A percentile compares a stretch with the other conserved stretches of the same genome.
phyloP scores from a whole-genome alignment of 1,140 invertebrate species.

The Ostrea edulis region DNA sequence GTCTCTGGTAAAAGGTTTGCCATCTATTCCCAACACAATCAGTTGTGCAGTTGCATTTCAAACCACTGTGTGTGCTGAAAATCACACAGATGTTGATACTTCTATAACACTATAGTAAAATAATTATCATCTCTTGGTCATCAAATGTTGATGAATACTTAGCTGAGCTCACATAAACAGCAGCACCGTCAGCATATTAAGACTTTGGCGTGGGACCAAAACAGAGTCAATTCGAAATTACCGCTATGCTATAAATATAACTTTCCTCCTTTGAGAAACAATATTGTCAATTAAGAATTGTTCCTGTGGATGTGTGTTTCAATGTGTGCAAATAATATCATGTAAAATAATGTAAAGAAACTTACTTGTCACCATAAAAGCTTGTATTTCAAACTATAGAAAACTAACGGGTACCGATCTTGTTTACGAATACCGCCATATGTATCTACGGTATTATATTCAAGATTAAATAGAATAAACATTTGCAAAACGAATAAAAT shows the following conservation, averaged over 20 bases:
- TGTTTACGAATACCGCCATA: constrained; percentile 34
- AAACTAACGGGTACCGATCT: not conserved
- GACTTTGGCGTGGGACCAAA: not conserved
- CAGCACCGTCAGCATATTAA: too few species aligned
- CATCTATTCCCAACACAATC: too few species aligned
- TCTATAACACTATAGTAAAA: too few species aligned
- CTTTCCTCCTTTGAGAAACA: not conserved
- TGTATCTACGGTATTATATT: constrained; percentile 22
- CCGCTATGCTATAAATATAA: not conserved
- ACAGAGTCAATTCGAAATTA: not conserved
- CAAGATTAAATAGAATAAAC: not conserved
- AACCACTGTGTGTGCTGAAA: too few species aligned
- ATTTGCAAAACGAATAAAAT: not conserved
- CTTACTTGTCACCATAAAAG: not conserved
- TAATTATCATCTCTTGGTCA: too few species aligned
- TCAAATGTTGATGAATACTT: too few species aligned
- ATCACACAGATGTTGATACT: too few species aligned
- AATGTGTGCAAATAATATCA: not conserved
- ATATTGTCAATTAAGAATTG: not conserved
- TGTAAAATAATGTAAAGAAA: not conserved
- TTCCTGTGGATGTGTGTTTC: not conserved
- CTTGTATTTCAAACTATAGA: not conserved
- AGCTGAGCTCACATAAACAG: too few species aligned
- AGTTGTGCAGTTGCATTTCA: too few species aligned
- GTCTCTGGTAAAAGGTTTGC: too few species aligned